Percentiles rank a stretch among this genome's conserved stretches.
Conservation (phyloP, 1,140 invertebrate genomes). For the Drosophila serrata region DNA sequence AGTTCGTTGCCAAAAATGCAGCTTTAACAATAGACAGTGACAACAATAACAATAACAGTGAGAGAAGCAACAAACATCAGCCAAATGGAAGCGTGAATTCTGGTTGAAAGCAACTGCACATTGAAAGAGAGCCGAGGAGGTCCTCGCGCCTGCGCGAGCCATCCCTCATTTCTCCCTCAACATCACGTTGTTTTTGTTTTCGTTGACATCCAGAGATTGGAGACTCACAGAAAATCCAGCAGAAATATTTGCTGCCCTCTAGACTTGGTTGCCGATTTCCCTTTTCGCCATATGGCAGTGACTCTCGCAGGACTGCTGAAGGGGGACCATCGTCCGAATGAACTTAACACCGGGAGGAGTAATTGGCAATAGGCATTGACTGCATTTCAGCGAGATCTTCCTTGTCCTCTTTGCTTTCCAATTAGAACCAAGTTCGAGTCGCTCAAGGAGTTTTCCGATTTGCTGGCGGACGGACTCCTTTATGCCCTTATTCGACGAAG, state of each 20-base stretch:
- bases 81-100: conserved; percentile 10
- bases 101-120: conserved; percentile 11
- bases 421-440: conserved; percentile 2
- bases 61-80: conserved; percentile 14
- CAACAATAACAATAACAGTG: conserved; percentile 57
- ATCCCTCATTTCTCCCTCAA: conserved; percentile 1
- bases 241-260: conserved; percentile 21
- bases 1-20: conserved; percentile 56
- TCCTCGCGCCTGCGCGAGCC: conserved; percentile 33
- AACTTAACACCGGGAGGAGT: not conserved
- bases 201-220: conserved; percentile 20
- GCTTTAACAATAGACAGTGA: conserved; percentile 50
- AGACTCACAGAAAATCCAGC: conserved; percentile 14
- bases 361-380: not conserved
- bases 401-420: not conserved
- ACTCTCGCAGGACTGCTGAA: conserved; percentile 20
- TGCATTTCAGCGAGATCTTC: conserved; percentile 19
- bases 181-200: conserved; percentile 26
- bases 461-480: not conserved
- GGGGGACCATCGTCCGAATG: not conserved
- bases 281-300: conserved; percentile 51
- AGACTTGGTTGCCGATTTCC: conserved; percentile 42
- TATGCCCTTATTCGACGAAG: not conserved
- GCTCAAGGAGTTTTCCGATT: conserved; percentile 17
- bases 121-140: conserved; percentile 13